Percentiles rank a stretch among this genome's conserved stretches.
These are phyloP conservation scores for Chymomyza fuscimana DNA, from an alignment of 2,888 invertebrate species.

Conservation along the genomic window DNA sequence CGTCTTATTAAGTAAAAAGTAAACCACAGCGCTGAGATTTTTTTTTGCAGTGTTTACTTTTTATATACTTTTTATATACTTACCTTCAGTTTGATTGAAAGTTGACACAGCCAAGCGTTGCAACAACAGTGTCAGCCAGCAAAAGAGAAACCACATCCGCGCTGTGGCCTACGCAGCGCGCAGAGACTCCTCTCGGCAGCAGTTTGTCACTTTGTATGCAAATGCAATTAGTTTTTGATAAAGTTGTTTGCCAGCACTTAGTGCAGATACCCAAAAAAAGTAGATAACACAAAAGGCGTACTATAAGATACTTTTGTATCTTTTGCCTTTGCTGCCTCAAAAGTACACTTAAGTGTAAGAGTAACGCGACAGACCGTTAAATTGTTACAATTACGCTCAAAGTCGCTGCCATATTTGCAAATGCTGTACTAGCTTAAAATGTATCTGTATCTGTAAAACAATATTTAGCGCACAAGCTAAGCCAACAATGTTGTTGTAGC, in stretches of 20 bases:
- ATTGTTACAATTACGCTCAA: constrained; percentile 77
- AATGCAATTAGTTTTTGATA: constrained; percentile 75
- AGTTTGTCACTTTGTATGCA: constrained; percentile 52
- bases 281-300: constrained; percentile 5
- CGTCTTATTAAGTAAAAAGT: constrained; percentile 30
- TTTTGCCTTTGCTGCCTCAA: constrained; percentile 34
- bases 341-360: constrained; percentile 77
- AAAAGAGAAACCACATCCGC: constrained; percentile 72
- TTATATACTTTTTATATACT: constrained; percentile 16
- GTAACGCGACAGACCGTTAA: constrained; percentile 78
- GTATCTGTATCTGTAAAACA: constrained; percentile 63
- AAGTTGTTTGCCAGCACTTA: constrained; percentile 53
- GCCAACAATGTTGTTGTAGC: not conserved
- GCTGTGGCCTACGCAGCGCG: constrained; percentile 53
- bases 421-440: not conserved
- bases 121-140: constrained; percentile 15
- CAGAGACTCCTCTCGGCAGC: constrained; percentile 2
- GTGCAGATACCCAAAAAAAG: constrained; percentile 37
- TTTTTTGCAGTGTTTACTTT: not conserved
- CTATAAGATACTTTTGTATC: not conserved
- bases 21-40: constrained; percentile 62
- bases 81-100: constrained; percentile 73
- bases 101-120: constrained; percentile 76
- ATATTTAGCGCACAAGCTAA: constrained; percentile 45
- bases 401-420: constrained; percentile 14